Evolutionary conservation across 2,888 invertebrate species (phyloP), one percentile per base, ranked within the genome.

Genomic region (Pharmacophagus antenor): DNA sequence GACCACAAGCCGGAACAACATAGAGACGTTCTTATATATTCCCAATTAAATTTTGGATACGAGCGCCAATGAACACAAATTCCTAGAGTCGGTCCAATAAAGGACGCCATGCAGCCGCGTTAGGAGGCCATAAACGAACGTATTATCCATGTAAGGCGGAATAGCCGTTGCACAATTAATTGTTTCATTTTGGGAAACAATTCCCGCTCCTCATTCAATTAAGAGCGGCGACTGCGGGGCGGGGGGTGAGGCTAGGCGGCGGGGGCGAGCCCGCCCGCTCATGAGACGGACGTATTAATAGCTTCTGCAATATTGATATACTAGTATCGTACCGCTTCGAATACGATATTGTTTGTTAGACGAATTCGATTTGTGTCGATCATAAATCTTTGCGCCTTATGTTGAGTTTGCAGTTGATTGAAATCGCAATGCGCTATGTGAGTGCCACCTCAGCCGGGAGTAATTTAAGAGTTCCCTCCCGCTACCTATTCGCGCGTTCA

Each of bases 101-200:
- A 88, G 88, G 88, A 88, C 85, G 87, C 78, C 82, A 80, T 88
- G 88, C 88, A 89, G 86, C 88, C 89, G 86, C 89, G 90, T 88
- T 89, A 89, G 90, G 87, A 87, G 87, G 82, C 88, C 83, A 89
- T 89, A 89, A 89, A 90, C 89, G 90, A 86, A 88, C 89, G 88
- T 88, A 89, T 90, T 90, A 90, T 89, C 90, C 90, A 90, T 90
- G 89, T 90, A 90, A 90, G 90, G 88, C 90, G 88, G 83, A 88
- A 90, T 90, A 88, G 89, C 90, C 90, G 89, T 90, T 90, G 89
- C 90, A 90, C 90, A 90, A 90, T 90, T 90, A 90, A 90, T 90
- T 90, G 90, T 90, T 90, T 90, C 89, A 90, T 90, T 90, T 90
- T 89, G 89, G 90, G 90, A 90, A 89, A 90, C 90, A 90, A 89